Conservation (phyloP, 1,140 invertebrate species). For the Phymastichus coffea region DNA sequence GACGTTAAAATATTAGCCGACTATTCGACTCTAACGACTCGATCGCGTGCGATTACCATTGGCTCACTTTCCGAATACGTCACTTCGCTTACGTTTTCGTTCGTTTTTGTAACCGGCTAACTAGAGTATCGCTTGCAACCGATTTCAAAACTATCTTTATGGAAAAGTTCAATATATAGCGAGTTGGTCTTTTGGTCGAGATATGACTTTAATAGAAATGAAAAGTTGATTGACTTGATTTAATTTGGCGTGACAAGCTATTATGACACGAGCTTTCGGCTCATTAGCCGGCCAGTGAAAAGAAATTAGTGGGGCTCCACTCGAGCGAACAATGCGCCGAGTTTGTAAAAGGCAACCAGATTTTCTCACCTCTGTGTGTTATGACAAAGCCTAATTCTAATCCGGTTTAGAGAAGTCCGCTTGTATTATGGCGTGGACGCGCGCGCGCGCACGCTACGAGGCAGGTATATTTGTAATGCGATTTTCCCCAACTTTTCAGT, state of each 20-base stretch:
- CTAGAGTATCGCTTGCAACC: constrained; percentile 16
- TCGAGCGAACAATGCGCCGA: background rate
- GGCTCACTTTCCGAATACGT: constrained; percentile 31
- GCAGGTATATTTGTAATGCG: constrained; percentile 12
- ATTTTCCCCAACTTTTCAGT: constrained; percentile 15
- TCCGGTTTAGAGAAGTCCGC: too few species aligned
- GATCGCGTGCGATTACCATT: constrained; percentile 49
- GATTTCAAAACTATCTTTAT: too few species aligned
- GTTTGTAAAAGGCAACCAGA: constrained; percentile 4
- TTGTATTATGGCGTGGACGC: too few species aligned
- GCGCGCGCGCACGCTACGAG: too few species aligned
- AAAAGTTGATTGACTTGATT: too few species aligned
- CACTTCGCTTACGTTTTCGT: constrained; percentile 29
- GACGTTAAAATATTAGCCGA: constrained; percentile 42
- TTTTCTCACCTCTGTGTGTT: constrained; percentile 6
- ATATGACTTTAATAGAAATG: too few species aligned
- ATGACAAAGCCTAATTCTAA: constrained; percentile 13
- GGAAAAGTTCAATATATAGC: too few species aligned
- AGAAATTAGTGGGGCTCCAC: too few species aligned
- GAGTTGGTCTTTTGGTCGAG: too few species aligned
- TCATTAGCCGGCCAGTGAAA: too few species aligned
- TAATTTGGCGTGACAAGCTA: too few species aligned
- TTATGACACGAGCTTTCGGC: too few species aligned
- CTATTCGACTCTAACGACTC: constrained; percentile 45
- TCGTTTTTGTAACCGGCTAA: constrained; percentile 21